These are phyloP conservation scores for Clitarchus hookeri DNA, from an alignment of 2,888 invertebrate species.

Conservation along the genomic window DNA sequence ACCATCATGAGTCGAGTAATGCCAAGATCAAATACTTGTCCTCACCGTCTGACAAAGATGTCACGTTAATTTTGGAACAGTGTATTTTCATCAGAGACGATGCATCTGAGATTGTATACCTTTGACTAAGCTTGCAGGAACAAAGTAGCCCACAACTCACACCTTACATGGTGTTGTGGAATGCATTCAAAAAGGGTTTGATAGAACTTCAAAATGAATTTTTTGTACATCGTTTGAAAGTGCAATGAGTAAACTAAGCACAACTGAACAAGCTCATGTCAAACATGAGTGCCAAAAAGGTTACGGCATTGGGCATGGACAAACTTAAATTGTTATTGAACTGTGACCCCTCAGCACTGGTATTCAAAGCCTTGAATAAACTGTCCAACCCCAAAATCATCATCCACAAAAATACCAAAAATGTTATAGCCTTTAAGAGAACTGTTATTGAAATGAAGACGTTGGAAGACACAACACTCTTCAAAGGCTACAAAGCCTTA, in stretches of 20 bases:
- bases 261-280: background rate
- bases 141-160: background rate
- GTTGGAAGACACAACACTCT: too few relatives aligned
- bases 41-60: background rate
- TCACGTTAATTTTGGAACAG: background rate
- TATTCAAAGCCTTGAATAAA: too few relatives aligned
- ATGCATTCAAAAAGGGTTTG: background rate
- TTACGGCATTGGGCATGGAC: background rate
- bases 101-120: background rate
- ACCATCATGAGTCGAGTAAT: background rate
- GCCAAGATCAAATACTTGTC: too few relatives aligned
- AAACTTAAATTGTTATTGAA: background rate
- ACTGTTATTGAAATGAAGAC: too few relatives aligned
- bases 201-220: background rate
- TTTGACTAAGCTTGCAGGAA: background rate
- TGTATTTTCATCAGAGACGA: background rate
- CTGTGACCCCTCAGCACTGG: background rate
- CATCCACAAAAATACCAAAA: too few relatives aligned
- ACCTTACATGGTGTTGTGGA: background rate
- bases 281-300: background rate
- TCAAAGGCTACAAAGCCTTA: too few relatives aligned
- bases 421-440: too few relatives aligned
- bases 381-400: too few relatives aligned
- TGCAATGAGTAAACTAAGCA: background rate
- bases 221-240: background rate